Conservation (phyloP, 2,888 invertebrate genomes). For the Drosophila merina region DNA sequence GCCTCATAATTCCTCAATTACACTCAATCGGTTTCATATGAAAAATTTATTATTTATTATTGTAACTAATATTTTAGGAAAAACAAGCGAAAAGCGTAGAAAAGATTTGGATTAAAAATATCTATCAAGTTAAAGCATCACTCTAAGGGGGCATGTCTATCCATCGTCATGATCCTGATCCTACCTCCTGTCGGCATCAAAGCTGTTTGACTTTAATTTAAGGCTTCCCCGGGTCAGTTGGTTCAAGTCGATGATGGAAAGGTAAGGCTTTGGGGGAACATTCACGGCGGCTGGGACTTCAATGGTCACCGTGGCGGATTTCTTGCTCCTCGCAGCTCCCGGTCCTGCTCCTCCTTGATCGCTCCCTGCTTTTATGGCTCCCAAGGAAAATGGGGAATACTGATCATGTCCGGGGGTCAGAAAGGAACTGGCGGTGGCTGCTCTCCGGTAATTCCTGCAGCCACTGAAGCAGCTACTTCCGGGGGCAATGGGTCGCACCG, state of each 20-base stretch:
- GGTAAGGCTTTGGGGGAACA: slow-evolving; percentile 86
- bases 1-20: slow-evolving; percentile 2
- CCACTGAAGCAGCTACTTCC: slow-evolving; percentile 80
- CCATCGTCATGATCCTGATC: neutral
- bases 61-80: slow-evolving; percentile 52
- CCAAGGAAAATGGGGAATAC: slow-evolving; percentile 70
- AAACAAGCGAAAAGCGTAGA: slow-evolving; percentile 54
- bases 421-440: slow-evolving; percentile 51
- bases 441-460: slow-evolving; percentile 76
- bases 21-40: neutral
- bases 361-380: slow-evolving; percentile 74
- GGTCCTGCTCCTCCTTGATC: slow-evolving; percentile 52
- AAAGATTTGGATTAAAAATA: slow-evolving; percentile 52
- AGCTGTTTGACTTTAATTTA: slow-evolving; percentile 80
- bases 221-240: slow-evolving; percentile 87
- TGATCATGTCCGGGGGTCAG: slow-evolving; percentile 73
- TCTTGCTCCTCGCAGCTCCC: slow-evolving; percentile 31
- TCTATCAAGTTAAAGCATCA: slow-evolving; percentile 17
- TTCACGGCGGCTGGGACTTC: slow-evolving; percentile 78
- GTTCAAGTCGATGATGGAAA: slow-evolving; percentile 90
- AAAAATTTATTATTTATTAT: neutral
- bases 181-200: slow-evolving; percentile 66
- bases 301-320: slow-evolving; percentile 42
- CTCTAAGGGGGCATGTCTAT: neutral
- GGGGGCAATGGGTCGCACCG: slow-evolving; percentile 76